phyloP scores from a whole-genome alignment of 92 coral and sea anemone species.

The Hydrozoanthus gracilis region DNA sequence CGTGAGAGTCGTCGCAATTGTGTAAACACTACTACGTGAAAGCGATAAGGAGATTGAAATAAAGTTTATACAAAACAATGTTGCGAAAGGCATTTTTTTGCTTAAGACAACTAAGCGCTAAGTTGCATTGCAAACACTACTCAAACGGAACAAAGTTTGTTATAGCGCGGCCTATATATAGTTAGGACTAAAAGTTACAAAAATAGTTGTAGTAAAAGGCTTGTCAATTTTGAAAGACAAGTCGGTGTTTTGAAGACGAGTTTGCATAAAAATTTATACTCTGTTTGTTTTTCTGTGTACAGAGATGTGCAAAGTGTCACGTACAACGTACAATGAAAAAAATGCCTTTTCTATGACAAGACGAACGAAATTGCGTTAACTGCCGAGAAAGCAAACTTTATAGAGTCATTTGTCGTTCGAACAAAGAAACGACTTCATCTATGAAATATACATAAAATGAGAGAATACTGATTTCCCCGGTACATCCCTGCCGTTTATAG shows the following conservation, averaged over 20 bases:
- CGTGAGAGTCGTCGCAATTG: constrained; percentile 30
- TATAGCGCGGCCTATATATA: not conserved
- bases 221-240: constrained; percentile 28
- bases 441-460: too few relatives aligned
- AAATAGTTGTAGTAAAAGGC: not conserved
- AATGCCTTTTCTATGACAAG: not conserved
- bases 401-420: too few relatives aligned
- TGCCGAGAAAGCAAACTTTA: too few relatives aligned
- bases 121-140: not conserved
- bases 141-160: not conserved
- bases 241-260: not conserved
- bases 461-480: too few relatives aligned
- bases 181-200: not conserved
- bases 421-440: too few relatives aligned
- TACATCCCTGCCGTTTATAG: too few relatives aligned
- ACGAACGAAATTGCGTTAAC: too few relatives aligned
- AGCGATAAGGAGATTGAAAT: constrained; percentile 37
- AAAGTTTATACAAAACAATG: constrained; percentile 25
- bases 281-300: constrained; percentile 6
- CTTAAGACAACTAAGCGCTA: too few relatives aligned
- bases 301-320: constrained; percentile 6
- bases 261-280: not conserved
- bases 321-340: not conserved
- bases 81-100: not conserved
- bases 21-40: constrained; percentile 4